Evolutionary conservation across 2,888 invertebrate species (phyloP), one percentile per base, ranked within the genome.

Genomic region (Archips crataeganus): DNA sequence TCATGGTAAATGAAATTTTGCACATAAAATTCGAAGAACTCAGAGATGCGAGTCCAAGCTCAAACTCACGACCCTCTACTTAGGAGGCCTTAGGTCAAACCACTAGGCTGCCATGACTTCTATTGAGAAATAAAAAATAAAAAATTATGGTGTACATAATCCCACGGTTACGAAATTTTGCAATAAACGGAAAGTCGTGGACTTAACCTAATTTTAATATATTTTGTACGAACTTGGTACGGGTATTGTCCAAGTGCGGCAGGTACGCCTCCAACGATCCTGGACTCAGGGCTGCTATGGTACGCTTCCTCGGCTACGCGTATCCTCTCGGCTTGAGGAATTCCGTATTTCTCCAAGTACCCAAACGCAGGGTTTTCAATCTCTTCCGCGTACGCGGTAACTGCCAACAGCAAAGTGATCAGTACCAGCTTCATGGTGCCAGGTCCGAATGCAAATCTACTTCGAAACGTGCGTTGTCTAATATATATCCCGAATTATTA

Each of bases 321-420:
- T 47, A 90, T 83, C 70, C 80, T 80, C 62, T 88, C 84, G 2
- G 84, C 88, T 71, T 78, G 77, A 1, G 88, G 86, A 60, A 90
- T 83, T 13, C 88, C 89, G 75, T 80, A 78, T 45, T 82, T 86
- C 36, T 78, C 75, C 15, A 88, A 74, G 71, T 90, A 90, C 6
- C 86, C 86, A 75, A 81, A 87, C 2, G 81, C 85, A 0, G 83
- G 76, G 70, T 36, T 71, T 47, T 23, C 75, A 69, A 78, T 73
- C 62, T 82, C 79, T 11, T 49, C 49, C 23, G 81, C 84, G 69
- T 76, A 79, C 32, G 79, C 79, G 32, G 82, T 51, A 51, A 51
- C 78, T 47, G 76, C 80, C 13, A 85, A 66, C n/a, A 80, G 49
- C 64, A 81, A 70, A 36, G 36, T 74, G 8, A 80, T 66, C 34